Evolutionary conservation across 1,140 invertebrate genomes (phyloP), one percentile per base, ranked within the genome.

Genomic region (Atta cephalotes): DNA sequence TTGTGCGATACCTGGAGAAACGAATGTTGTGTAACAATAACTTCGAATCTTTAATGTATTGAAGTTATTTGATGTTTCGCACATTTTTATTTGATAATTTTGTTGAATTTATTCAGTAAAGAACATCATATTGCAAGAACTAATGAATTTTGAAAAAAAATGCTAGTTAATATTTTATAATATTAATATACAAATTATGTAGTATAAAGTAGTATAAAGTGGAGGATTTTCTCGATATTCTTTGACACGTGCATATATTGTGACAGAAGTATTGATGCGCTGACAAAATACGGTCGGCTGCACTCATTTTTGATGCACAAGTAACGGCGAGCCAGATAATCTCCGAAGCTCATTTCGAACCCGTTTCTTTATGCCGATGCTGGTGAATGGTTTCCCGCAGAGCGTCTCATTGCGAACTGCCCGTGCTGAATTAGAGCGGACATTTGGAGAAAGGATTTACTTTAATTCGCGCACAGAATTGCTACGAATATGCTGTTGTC

Each of bases 321-420:
- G 60, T 85, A 79, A 62, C 89, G 62, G 77, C 86, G 51, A 79
- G 65, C 60, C 89, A 92, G 89, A 92, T 92, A 90, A 92, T 92
- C 91, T 92, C 62, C 49, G 81, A 65, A 70, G 85, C 85, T 90
- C 91, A 92, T 92, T 89, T 72, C 28, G 79, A 85, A 89, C 91
- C 82, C 89, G 91, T 92, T 92, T 89, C 87, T 90, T 90, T 76
- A 79, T 85, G 71, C 76, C 6, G 45, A 25, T 79, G 85, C 85
- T 51, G 51, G 60, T 90, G 87, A 92, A 92, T 92, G 91, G 91
- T 49, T 62, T 25, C 91, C 91, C 91, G 91, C 91, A 92, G 91
- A 0, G 91, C 60, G 56, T 28, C 88, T 88, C 76, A 80, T 85
- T 82, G 91, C 71, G 76, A 58, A 63, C 66, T 68, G n/a, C 76